A percentile compares a stretch with the other conserved stretches of the same genome.
Evolutionary conservation across 2,797 vertebrate genomes (phyloP).

Genomic region (Xiphophorus birchmanni): DNA sequence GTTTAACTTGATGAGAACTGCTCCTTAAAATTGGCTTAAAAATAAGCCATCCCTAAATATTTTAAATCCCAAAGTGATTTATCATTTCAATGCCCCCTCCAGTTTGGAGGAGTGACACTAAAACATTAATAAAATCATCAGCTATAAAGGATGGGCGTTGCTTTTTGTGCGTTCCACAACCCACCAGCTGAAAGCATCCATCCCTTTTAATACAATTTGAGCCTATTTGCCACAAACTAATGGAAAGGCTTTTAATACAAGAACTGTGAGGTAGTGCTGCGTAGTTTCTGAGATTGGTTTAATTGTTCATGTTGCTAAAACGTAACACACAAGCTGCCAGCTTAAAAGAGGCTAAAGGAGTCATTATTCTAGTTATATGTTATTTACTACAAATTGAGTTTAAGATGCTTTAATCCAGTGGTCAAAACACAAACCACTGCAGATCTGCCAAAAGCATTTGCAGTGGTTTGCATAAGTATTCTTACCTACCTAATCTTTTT

Average conservation of each 20-base stretch:
- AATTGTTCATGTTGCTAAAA: conserved; percentile 2
- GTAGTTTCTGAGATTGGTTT: conserved; percentile 3
- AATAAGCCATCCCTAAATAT: conserved; percentile 31
- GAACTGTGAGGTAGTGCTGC: background rate
- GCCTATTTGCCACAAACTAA: background rate
- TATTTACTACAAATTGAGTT: background rate
- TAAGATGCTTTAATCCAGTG: background rate
- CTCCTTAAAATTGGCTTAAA: conserved; percentile 26
- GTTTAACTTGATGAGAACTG: conserved; percentile 32
- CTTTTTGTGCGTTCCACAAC: conserved; percentile 4
- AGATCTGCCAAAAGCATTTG: background rate
- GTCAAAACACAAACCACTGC: background rate
- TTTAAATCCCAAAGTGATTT: conserved; percentile 20
- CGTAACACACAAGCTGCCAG: background rate
- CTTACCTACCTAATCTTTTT: background rate
- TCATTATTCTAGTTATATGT: background rate
- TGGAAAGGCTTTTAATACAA: conserved; percentile 4
- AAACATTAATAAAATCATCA: conserved; percentile 32
- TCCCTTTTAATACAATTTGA: background rate
- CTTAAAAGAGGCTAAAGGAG: background rate
- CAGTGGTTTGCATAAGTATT: background rate
- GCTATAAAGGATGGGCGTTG: background rate
- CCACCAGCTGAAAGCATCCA: background rate
- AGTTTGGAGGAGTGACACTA: conserved; percentile 2
- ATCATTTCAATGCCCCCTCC: conserved; percentile 16